Conservation (phyloP, 1,140 invertebrate species). For the Lethrus apterus region DNA sequence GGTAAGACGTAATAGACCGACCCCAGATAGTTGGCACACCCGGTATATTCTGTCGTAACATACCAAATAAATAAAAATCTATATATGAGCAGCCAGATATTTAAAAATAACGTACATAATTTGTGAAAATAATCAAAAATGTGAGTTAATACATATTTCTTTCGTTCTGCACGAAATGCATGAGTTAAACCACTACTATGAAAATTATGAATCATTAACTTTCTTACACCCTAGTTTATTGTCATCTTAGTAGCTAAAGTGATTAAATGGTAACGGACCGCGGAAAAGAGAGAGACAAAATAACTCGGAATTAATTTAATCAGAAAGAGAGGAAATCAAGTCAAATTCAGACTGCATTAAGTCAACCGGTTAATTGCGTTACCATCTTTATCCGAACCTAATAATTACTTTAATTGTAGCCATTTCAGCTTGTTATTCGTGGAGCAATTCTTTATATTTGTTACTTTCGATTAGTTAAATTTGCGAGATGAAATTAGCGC, state of each 20-base stretch:
- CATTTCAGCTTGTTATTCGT: slow-evolving; percentile 6
- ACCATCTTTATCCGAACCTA: slow-evolving; percentile 11
- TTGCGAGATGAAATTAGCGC: slow-evolving; percentile 10
- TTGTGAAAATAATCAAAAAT: too few species aligned
- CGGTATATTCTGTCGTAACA: too few species aligned
- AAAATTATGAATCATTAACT: too few species aligned
- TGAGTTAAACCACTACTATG: too few species aligned
- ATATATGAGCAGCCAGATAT: too few species aligned
- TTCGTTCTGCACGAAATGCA: slow-evolving; percentile 1
- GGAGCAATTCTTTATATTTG: slow-evolving; percentile 11
- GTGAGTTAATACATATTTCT: too few species aligned
- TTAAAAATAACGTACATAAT: too few species aligned
- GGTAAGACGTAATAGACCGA: too few species aligned
- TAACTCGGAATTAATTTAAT: slow-evolving; percentile 5
- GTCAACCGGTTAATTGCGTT: slow-evolving; percentile 11
- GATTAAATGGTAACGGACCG: slow-evolving; percentile 2
- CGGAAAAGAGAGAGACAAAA: not conserved
- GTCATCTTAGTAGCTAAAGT: not conserved
- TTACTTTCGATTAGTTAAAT: slow-evolving; percentile 13
- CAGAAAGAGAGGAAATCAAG: not conserved
- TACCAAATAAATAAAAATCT: too few species aligned
- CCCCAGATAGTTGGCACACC: too few species aligned
- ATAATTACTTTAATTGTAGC: slow-evolving; percentile 14
- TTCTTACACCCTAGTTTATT: too few species aligned
- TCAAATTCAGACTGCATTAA: slow-evolving; percentile 4